Base-by-base conservation (phyloP, 2,113 vertebrate species). In the Brienomyrus brachyistius region DNA sequence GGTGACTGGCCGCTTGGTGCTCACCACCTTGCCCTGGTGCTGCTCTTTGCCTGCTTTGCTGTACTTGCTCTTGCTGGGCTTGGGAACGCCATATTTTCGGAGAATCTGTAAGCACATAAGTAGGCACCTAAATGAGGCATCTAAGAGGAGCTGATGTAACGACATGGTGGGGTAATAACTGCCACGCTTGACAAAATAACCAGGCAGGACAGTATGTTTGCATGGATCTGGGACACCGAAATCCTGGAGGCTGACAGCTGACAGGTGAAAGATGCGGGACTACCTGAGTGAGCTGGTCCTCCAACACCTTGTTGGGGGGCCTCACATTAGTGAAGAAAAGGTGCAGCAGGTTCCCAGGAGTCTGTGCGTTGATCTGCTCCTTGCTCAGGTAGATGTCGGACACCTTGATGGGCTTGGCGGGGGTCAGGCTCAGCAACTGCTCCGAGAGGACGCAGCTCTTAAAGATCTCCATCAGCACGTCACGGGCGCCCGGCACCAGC, bases 261-360 rank as follows among this genome's bases (percentile, higher is more conserved):
- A 27, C 21, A 23, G n/a, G 35, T 21, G 54, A 47, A 54, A 45
- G 51, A 90, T 19, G 47, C 4, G 0, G 35, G 54, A 45, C 21
- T 94, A 99, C 98, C 98, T 98, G 98, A 4, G 98, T 98, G 8
- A 99, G 97, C 90, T 99, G 98, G 92, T 99, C 98, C 91, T 99
- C 98, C 3, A 99, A 96, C 84, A 98, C 96, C 92, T 99, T 99
- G 94, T 99, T 99, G 0, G 98, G 97, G 45, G 97, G 97, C 17
- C 98, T 97, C 88, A 99, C 96, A 0, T 98, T 97, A 88, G 98
- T 99, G 94, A 99, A 98, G 95, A 99, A 99, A 45, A 98, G 93
- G 17, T 99, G 97, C 5, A 99, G 96, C 0, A 99, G 95, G 89
- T 99, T 99, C 11, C 98, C 98, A 0, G 98, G 97, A 0, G 97